Evolutionary conservation across 2,113 vertebrate genomes (phyloP).

Genomic region (Mesitornis unicolor): DNA sequence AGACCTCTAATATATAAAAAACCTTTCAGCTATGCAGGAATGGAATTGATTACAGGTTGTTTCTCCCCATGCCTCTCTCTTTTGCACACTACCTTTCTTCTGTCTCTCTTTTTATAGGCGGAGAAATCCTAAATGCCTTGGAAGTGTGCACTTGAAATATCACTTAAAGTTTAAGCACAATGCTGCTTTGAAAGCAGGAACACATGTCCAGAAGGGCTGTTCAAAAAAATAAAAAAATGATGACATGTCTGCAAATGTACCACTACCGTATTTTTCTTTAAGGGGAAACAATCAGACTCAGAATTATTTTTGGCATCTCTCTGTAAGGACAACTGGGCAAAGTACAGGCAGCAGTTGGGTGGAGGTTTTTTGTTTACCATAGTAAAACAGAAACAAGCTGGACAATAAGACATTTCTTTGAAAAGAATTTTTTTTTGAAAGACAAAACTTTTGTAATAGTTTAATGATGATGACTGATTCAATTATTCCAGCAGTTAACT

Average conservation of each 20-base stretch:
- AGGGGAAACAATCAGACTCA: background rate
- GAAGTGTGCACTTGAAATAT: background rate
- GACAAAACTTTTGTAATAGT: background rate
- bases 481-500: background rate
- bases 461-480: background rate
- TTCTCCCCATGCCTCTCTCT: background rate
- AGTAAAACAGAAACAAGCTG: background rate
- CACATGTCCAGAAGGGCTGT: background rate
- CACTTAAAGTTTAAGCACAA: background rate
- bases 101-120: background rate
- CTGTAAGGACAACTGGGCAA: background rate
- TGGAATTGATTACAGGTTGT: conserved; percentile 39
- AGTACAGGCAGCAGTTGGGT: background rate
- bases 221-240: background rate
- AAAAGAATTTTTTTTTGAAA: background rate
- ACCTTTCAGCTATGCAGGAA: conserved; percentile 24
- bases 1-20: conserved; percentile 22
- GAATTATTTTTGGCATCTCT: background rate
- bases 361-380: background rate
- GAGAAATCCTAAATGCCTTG: background rate
- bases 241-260: background rate
- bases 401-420: background rate
- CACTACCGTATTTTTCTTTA: background rate
- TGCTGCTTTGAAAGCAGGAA: background rate
- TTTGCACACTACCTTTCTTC: background rate